Evolutionary conservation across 2,113 vertebrate species (phyloP).

Genomic region (Xiphophorus couchianus): DNA sequence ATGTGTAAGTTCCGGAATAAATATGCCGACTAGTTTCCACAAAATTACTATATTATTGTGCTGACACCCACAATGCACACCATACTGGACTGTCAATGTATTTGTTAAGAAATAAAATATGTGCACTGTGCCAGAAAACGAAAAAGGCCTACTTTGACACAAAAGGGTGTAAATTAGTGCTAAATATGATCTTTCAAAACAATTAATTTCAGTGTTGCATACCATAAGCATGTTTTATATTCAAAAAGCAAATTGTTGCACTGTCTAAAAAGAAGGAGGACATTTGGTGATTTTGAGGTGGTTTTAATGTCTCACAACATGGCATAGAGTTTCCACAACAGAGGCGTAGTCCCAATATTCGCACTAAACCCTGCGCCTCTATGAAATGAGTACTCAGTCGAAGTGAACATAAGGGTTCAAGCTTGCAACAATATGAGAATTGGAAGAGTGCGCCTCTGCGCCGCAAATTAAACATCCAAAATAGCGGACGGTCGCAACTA

Average conservation of each 20-base stretch:
- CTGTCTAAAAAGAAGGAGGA: not conserved
- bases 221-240: not conserved
- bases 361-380: no score
- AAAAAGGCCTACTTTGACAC: no score
- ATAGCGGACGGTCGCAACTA: no score
- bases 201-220: not conserved
- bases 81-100: not conserved
- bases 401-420: no score
- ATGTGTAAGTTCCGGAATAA: not conserved
- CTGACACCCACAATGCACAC: not conserved
- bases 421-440: no score
- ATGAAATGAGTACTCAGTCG: no score
- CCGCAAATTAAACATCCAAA: no score
- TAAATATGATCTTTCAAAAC: not conserved
- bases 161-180: not conserved
- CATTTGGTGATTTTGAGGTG: not conserved
- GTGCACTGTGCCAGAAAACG: not conserved
- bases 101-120: not conserved
- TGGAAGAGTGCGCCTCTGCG: no score
- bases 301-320: no score
- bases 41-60: not conserved
- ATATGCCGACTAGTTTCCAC: conserved; percentile 11
- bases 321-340: no score
- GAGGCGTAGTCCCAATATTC: no score
- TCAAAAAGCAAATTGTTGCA: not conserved